Base-by-base conservation (phyloP, 2,888 invertebrate species). In the Dynastes hyllus region DNA sequence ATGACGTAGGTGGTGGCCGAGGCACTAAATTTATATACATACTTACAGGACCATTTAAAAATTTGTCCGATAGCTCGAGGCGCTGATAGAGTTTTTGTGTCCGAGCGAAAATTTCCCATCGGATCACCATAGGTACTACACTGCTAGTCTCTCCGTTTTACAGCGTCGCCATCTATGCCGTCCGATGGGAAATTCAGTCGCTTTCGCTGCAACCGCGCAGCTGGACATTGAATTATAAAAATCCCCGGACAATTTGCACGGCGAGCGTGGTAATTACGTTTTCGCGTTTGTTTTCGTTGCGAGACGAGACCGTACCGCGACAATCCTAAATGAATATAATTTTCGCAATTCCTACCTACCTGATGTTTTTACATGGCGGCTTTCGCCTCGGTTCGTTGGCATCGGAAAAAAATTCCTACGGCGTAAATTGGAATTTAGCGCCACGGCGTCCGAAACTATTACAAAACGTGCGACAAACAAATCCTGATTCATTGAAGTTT, bases 221-320 rank as follows among this genome's bases (percentile, higher is more conserved):
- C 78, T 73, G 78, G 78, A 78, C 78, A 78, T 78, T 78, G 78
- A 78, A 78, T 78, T 73, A 78, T 63, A 58, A 70, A 61, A 78
- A 78, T 78, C 63, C 78, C 78, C 16, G 66, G 69, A 55, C 69
- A 67, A 58, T 77, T 69, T 67, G 69, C 50, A 8, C 77, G 55
- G 2, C 66, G 67, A 53, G 27, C 29, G 77, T 32, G 22, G 58
- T 77, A 77, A 77, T 77, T 77, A 77, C 77, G 32, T 67, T 77
- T 77, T 53, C 69, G 50, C 65, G 69, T 69, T 77, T 77, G 65
- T 77, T 77, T 69, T 69, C 69, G 51, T 40, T 45, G 45, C 45
- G n/a, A 40, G 40, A 51, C 51, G 27, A 69, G 69, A 27, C 11
- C 22, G 40, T 22, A 11, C 69, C 27, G 51, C 69, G 50, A 50